Conservation (phyloP, 2,113 vertebrate genomes). For the Pyxicephalus adspersus region DNA sequence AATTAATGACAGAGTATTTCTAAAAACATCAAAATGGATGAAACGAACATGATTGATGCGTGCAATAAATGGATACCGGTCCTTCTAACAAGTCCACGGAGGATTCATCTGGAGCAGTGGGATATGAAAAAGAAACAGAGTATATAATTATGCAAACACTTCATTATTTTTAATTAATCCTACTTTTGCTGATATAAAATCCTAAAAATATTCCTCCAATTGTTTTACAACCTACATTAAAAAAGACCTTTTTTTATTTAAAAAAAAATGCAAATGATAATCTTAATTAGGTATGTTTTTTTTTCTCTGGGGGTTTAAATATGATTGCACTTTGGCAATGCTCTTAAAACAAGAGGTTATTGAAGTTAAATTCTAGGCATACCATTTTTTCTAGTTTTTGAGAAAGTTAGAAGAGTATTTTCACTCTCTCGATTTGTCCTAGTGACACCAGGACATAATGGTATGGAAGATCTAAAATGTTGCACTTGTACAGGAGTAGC, state of each 20-base stretch:
- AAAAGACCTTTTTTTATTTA: background rate
- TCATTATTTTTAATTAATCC: constrained; percentile 41
- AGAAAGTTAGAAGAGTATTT: too few relatives aligned
- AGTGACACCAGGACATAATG: too few relatives aligned
- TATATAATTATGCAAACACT: constrained; percentile 36
- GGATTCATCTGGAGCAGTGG: constrained; percentile 12
- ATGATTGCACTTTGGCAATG: too few relatives aligned
- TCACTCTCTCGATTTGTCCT: too few relatives aligned
- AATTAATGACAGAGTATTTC: constrained; percentile 22
- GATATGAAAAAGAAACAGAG: constrained; percentile 23
- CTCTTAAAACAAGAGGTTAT: too few relatives aligned
- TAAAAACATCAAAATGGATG: constrained; percentile 28
- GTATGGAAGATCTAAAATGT: too few relatives aligned
- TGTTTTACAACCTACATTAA: background rate
- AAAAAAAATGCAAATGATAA: background rate
- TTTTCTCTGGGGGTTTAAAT: background rate
- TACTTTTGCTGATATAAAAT: constrained; percentile 12
- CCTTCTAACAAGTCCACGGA: constrained; percentile 32
- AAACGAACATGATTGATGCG: constrained; percentile 26
- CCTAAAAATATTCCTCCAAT: background rate
- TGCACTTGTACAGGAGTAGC: too few relatives aligned
- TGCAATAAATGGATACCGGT: constrained; percentile 30
- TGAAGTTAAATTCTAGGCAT: too few relatives aligned
- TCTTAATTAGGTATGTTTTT: background rate
- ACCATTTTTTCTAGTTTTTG: too few relatives aligned